Base-by-base conservation (phyloP, 2,113 vertebrate species). In the Alethe diademata region DNA sequence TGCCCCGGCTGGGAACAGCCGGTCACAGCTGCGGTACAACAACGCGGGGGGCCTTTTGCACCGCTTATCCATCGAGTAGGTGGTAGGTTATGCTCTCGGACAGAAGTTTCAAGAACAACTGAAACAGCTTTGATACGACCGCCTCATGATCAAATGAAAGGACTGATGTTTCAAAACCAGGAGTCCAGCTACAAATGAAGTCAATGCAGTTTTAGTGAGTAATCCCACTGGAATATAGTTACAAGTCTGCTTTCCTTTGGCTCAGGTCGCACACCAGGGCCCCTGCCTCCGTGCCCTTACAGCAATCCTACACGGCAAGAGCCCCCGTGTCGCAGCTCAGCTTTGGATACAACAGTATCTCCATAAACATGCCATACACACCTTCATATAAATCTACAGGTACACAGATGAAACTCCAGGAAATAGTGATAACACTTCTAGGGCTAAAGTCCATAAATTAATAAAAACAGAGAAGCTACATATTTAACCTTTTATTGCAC, bases 401-500 rank as follows among this genome's bases (percentile, higher is more conserved):
- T 16, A 42, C 57, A 48, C 38, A n/a, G 23, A 24, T 2, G 3
- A 8, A 81, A 19, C 35, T 3, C 29, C 17, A 62, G 60, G 40
- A 62, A 61, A 33, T 0, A 47, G 18, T 0, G 2, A 0, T 20
- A 38, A n/a, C 8, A 1, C 7, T 38, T 31, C 22, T 6, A 48
- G 22, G 31, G 19, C 26, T 73, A 54, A 80, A 73, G 4, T 23
- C 19, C 26, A 23, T 43, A 33, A 81, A 60, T 11, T 19, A 64
- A 57, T 36, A 38, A 72, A 40, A 33, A 1, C 28, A 54, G 2
- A 0, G 67, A 72, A 66, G 31, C 71, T 26, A 19, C 53, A 56
- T 26, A 11, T 19, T 47, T 74, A 89, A 81, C 31, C 31, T 16
- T 96, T 97, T 97, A 96, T 95, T 97, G 91, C 80, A 94, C 93